These are phyloP conservation scores for Melipona beecheii DNA, from an alignment of 2,888 invertebrate species.

Conservation along the genomic window DNA sequence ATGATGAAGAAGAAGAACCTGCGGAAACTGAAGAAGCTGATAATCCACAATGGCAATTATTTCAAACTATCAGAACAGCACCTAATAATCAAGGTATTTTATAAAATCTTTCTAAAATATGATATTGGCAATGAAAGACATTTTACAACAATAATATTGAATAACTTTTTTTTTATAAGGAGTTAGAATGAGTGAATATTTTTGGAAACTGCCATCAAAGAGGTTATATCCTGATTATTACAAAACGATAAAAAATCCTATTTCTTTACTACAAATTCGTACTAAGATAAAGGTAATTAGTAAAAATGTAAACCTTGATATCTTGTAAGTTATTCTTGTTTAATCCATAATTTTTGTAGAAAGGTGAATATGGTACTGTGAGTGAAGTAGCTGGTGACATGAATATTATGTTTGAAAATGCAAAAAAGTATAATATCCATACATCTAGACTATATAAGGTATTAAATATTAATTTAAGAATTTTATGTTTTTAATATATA, in stretches of 20 bases:
- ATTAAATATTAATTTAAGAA: constrained; percentile 59
- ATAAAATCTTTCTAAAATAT: background rate
- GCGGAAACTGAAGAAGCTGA: constrained; percentile 85
- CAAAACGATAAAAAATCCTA: constrained; percentile 97
- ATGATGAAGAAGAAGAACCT: constrained; percentile 87
- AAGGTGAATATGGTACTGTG: constrained; percentile 92
- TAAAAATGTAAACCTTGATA: constrained; percentile 17
- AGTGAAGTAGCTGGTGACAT: constrained; percentile 96
- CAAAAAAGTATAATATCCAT: constrained; percentile 94
- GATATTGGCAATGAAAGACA: background rate
- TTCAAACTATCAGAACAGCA: constrained; percentile 91
- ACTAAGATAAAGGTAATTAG: constrained; percentile 88
- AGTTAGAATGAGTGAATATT: constrained; percentile 94
- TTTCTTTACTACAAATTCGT: constrained; percentile 96
- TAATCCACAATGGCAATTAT: constrained; percentile 95
- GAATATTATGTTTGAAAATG: constrained; percentile 98
- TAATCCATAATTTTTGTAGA: constrained; percentile 77
- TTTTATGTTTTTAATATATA: constrained; percentile 16
- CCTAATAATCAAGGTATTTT: constrained; percentile 85
- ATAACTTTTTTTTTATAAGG: constrained; percentile 83
- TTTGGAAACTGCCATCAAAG: constrained; percentile 96
- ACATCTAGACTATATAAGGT: constrained; percentile 93
- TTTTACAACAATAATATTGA: constrained; percentile 5
- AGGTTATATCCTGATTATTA: constrained; percentile 98
- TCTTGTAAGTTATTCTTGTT: constrained; percentile 21